Evolutionary conservation across 2,113 vertebrate genomes (phyloP).

Genomic region (Carollia perspicillata): DNA sequence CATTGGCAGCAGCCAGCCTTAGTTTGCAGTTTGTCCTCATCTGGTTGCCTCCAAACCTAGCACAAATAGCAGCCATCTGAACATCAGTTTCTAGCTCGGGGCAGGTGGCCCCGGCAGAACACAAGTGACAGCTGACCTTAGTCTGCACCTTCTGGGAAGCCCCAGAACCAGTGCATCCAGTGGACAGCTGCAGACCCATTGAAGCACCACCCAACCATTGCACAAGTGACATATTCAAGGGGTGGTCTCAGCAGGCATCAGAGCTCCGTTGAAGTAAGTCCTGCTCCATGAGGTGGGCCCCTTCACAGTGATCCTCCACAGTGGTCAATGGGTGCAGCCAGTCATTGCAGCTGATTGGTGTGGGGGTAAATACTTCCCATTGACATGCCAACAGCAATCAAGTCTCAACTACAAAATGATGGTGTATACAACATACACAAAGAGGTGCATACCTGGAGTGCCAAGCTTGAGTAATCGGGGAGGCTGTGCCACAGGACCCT

Average conservation of each 20-base stretch:
- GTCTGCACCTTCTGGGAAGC: not conserved
- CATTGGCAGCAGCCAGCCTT: not conserved
- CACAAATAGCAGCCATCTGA: not conserved
- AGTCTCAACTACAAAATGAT: not conserved
- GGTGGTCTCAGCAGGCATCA: not conserved
- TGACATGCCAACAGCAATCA: not conserved
- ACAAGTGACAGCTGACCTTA: not conserved
- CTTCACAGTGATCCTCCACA: not conserved
- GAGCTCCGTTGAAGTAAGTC: not conserved
- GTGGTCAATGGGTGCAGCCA: not conserved
- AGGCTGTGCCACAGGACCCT: not conserved
- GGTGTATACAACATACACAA: not conserved
- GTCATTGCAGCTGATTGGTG: not conserved
- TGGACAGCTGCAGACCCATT: not conserved
- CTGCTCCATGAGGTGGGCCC: not conserved
- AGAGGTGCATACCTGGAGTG: not conserved
- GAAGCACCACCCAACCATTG: not conserved
- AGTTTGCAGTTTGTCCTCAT: not conserved
- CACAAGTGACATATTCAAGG: not conserved
- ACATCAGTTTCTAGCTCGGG: not conserved
- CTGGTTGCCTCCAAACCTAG: not conserved
- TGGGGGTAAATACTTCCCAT: not conserved
- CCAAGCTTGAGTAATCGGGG: not conserved
- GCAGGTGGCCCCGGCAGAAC: not conserved
- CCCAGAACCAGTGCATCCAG: not conserved